A percentile compares a stretch with the other conserved stretches of the same genome.
phyloP scores from a whole-genome alignment of 2,888 invertebrate species.

The Megastigmus dorsalis region DNA sequence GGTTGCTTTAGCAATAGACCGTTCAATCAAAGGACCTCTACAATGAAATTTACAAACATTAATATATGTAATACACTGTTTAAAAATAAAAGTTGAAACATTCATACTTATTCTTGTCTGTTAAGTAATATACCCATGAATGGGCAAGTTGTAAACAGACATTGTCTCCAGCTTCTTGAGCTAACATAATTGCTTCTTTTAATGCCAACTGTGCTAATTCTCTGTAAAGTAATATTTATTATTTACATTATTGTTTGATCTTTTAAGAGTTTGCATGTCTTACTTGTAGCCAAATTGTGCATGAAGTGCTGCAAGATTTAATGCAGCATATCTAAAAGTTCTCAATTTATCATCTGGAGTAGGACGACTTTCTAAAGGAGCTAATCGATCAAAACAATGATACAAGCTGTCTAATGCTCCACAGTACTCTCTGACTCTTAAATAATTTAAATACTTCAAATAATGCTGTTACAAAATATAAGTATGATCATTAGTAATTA shows the following conservation, averaged over 20 bases:
- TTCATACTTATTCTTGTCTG: constrained; percentile 73
- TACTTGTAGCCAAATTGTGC: constrained; percentile 90
- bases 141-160: constrained; percentile 90
- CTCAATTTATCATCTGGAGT: constrained; percentile 77
- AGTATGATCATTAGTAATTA: neutral
- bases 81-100: constrained; percentile 7
- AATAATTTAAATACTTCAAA: constrained; percentile 91
- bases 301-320: constrained; percentile 93
- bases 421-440: constrained; percentile 90
- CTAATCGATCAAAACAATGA: constrained; percentile 86
- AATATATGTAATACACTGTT: neutral
- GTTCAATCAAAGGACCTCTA: constrained; percentile 80
- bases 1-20: constrained; percentile 81
- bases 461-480: constrained; percentile 83
- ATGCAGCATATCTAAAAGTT: constrained; percentile 89
- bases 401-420: constrained; percentile 87
- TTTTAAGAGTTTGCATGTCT: constrained; percentile 60
- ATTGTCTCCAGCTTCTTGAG: constrained; percentile 91
- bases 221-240: constrained; percentile 43
- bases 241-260: neutral
- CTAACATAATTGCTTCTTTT: constrained; percentile 90
- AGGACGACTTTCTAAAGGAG: constrained; percentile 74
- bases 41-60: constrained; percentile 18
- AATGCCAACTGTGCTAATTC: constrained; percentile 82
- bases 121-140: constrained; percentile 85